Evolutionary conservation across 2,797 vertebrate genomes (phyloP).

Genomic region (Catamblyrhynchus diadema): DNA sequence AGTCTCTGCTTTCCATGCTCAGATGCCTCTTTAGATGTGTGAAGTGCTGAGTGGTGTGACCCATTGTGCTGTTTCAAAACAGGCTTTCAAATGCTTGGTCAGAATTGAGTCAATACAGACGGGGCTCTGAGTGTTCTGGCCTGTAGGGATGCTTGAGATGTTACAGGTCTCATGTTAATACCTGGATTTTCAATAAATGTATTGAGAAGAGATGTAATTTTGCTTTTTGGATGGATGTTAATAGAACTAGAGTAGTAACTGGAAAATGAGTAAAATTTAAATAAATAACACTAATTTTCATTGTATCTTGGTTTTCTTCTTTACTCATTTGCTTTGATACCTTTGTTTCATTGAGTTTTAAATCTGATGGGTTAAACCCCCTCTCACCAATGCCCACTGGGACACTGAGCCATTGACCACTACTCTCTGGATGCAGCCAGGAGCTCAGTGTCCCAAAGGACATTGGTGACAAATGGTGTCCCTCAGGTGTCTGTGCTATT

Average conservation of each 20-base stretch:
- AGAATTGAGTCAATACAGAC: fast-evolving
- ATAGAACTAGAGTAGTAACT: neutral
- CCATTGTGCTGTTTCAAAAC: neutral
- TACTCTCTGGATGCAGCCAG: neutral
- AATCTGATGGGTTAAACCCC: neutral
- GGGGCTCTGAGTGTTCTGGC: neutral
- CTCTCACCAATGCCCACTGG: neutral
- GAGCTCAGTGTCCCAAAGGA: neutral
- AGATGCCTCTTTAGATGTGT: neutral
- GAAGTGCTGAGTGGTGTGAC: neutral
- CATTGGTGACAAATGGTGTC: neutral
- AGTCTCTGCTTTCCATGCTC: neutral
- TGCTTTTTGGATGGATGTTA: neutral
- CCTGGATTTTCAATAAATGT: neutral
- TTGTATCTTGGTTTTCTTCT: neutral
- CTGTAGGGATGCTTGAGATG: neutral
- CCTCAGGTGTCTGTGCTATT: neutral
- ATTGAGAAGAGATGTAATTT: neutral
- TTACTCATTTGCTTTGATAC: neutral
- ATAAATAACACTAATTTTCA: neutral
- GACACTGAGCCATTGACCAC: neutral
- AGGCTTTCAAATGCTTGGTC: neutral
- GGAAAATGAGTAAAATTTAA: neutral
- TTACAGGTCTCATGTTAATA: neutral
- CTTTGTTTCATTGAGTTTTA: neutral